Conservation (phyloP, 2,888 invertebrate genomes). For the Meganola albula region DNA sequence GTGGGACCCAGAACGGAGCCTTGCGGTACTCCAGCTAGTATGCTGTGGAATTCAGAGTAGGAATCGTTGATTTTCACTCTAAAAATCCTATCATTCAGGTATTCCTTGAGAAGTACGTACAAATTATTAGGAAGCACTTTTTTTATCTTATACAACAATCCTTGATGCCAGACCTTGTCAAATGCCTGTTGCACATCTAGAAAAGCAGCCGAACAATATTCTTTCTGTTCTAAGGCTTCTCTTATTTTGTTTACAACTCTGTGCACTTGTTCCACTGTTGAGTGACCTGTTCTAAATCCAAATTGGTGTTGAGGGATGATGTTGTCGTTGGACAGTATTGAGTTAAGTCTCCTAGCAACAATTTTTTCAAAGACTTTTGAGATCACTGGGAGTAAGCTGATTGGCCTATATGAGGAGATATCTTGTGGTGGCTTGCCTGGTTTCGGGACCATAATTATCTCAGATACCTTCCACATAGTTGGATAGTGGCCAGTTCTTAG, state of each 20-base stretch:
- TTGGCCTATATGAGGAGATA: neutral
- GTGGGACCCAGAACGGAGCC: neutral
- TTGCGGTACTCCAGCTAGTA: neutral
- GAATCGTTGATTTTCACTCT: neutral
- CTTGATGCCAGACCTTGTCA: constrained; percentile 1
- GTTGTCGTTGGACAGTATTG: neutral
- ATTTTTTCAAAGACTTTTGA: neutral
- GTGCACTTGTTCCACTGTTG: neutral
- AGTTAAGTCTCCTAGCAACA: neutral
- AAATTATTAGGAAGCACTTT: neutral
- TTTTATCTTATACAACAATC: constrained; percentile 1
- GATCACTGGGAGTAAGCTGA: neutral
- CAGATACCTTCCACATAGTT: neutral
- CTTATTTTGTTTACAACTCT: neutral
- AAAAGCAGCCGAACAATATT: neutral
- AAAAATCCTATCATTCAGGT: neutral
- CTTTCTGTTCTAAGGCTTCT: neutral
- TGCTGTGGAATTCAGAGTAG: neutral
- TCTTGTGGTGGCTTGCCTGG: neutral
- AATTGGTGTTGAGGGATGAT: neutral
- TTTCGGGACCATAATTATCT: neutral
- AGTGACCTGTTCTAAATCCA: neutral
- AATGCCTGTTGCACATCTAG: constrained; percentile 3
- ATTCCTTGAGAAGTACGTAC: neutral
- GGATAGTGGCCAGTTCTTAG: neutral